phyloP scores from a whole-genome alignment of 2,113 vertebrate species.

The Paramormyrops kingsleyae region DNA sequence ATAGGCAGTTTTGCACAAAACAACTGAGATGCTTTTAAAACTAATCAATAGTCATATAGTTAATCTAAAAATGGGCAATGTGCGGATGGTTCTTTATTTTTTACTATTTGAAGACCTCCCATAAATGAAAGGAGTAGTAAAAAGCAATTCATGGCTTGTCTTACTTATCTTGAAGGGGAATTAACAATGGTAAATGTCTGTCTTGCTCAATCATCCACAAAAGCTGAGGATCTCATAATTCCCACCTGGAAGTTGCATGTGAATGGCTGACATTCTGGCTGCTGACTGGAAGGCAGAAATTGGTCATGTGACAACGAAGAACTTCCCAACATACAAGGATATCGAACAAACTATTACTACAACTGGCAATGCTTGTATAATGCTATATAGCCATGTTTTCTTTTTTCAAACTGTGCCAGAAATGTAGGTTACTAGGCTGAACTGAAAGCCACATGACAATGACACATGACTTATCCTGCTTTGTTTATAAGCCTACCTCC shows the following conservation, averaged over 20 bases:
- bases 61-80: background rate
- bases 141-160: background rate
- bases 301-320: background rate
- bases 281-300: background rate
- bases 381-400: background rate
- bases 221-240: background rate
- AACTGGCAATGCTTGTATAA: background rate
- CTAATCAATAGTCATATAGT: background rate
- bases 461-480: background rate
- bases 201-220: background rate
- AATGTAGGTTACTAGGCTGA: background rate
- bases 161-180: background rate
- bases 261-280: background rate
- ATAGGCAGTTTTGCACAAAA: background rate
- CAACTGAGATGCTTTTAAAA: background rate
- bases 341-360: background rate
- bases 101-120: background rate
- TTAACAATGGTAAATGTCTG: background rate
- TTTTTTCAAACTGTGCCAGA: background rate
- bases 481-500: background rate
- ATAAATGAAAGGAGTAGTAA: background rate
- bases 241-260: background rate
- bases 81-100: background rate
- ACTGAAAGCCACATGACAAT: background rate
- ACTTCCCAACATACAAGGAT: background rate